Base-by-base conservation (phyloP, 2,797 vertebrate species). In the Somateria mollissima region DNA sequence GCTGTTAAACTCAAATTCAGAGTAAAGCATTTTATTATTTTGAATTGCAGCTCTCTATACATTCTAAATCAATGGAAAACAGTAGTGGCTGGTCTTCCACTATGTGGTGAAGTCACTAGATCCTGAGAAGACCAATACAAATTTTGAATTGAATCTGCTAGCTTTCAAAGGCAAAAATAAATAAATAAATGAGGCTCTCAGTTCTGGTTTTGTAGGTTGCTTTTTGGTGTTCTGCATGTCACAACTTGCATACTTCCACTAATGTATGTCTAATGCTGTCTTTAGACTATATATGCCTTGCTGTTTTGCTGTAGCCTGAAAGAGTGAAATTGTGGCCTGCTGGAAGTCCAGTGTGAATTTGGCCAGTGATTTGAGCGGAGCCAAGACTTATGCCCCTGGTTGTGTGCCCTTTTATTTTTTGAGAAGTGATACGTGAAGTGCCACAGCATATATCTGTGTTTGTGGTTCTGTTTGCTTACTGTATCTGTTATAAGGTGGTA, bases 121-220 rank as follows among this genome's bases (percentile, higher is more conserved):
- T 84, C 67, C 16, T 14, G 79, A 84, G 80, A 87, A 20, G 58
- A 83, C 18, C 8, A 18, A 67, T 71, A 80, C 13, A 74, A 87
- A 92, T 62, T 92, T 83, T 77, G 30, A 87, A 95, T 75, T 65
- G 30, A 82, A 73, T 73, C 20, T 32, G 2, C 8, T 36, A 45
- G 10, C 27, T 71, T 73, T 78, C 65, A 67, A 96, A 87, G 53
- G 6, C 51, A 58, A 87, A 74, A 78, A 74, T 16, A 53, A 64
- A 30, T 39, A 41, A 19, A 64, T 41, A 51, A 53, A 41, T 1
- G 0, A 89, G 49, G 69, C 54, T 51, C 57, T 95, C 25, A 14
- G n/a, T 89, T 97, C 96, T 95, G 96, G 95, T 96, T 95, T 89
- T 95, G 85, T 95, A 78, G 90, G 84, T 95, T 96, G 78, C 73